These are phyloP conservation scores for Ateles fusciceps DNA, from an alignment of 2,797 vertebrate species.

Conservation along the genomic window DNA sequence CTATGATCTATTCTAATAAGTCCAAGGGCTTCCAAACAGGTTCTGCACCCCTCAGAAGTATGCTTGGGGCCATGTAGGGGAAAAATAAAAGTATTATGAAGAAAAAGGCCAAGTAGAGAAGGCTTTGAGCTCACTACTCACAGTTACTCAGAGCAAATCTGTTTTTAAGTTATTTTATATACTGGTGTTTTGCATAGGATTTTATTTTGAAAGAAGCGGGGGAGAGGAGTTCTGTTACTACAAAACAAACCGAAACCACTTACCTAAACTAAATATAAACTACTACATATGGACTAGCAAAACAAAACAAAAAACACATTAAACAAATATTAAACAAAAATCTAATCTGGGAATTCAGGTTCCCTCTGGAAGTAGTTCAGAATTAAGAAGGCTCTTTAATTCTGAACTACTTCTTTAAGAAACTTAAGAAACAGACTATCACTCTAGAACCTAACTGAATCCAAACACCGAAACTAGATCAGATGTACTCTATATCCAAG, in stretches of 20 bases:
- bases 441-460: background rate
- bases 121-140: background rate
- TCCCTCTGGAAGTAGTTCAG: background rate
- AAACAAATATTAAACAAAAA: background rate
- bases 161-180: background rate
- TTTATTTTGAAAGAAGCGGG: background rate
- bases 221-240: background rate
- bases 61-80: background rate
- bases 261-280: conserved; percentile 32
- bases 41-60: background rate
- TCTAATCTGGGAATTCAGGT: background rate
- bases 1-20: background rate
- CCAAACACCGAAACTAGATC: background rate
- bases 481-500: background rate
- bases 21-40: background rate
- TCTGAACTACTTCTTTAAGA: background rate
- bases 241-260: conserved; percentile 4
- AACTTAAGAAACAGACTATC: background rate
- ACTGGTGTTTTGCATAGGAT: background rate
- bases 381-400: background rate
- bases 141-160: background rate
- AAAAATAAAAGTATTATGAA: background rate
- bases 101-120: background rate
- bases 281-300: background rate
- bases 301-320: background rate